phyloP scores from a whole-genome alignment of 2,113 vertebrate species.

The Pampusana beccarii region DNA sequence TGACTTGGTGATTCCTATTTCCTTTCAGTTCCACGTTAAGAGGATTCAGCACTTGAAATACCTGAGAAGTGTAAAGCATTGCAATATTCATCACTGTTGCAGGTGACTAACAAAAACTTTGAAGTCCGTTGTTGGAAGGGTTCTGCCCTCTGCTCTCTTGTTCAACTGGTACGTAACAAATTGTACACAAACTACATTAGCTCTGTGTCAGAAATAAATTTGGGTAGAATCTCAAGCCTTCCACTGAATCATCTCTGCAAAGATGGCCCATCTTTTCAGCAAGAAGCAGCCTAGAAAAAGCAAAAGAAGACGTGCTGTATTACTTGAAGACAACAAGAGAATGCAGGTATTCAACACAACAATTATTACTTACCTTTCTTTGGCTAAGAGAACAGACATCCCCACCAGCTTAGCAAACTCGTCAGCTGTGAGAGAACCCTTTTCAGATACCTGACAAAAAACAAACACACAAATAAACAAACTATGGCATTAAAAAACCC shows the following conservation, averaged over 20 bases:
- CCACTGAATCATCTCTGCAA: slow-evolving; percentile 96
- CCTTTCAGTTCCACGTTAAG: neutral
- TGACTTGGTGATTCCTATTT: slow-evolving; percentile 9
- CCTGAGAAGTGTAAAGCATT: slow-evolving; percentile 51
- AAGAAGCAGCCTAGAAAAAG: slow-evolving; percentile 85
- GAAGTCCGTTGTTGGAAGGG: slow-evolving; percentile 2
- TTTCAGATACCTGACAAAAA: slow-evolving; percentile 88
- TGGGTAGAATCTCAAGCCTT: slow-evolving; percentile 96
- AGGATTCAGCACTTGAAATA: slow-evolving; percentile 46
- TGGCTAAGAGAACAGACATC: slow-evolving; percentile 96
- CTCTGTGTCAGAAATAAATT: slow-evolving; percentile 89
- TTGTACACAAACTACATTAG: slow-evolving; percentile 48
- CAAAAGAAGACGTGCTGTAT: neutral
- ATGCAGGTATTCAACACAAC: neutral
- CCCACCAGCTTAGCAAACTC: slow-evolving; percentile 96
- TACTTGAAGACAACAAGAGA: neutral
- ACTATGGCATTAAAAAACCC: neutral
- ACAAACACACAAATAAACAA: neutral
- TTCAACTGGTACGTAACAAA: neutral
- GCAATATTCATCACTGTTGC: neutral
- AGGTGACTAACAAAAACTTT: neutral
- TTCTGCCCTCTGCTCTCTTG: slow-evolving; percentile 14
- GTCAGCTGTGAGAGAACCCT: slow-evolving; percentile 93
- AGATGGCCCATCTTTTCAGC: slow-evolving; percentile 98
- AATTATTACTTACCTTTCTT: slow-evolving; percentile 84